Percentiles rank a stretch among this genome's conserved stretches.
Evolutionary conservation across 2,888 invertebrate genomes (phyloP).

Genomic region (Sepiola atlantica): DNA sequence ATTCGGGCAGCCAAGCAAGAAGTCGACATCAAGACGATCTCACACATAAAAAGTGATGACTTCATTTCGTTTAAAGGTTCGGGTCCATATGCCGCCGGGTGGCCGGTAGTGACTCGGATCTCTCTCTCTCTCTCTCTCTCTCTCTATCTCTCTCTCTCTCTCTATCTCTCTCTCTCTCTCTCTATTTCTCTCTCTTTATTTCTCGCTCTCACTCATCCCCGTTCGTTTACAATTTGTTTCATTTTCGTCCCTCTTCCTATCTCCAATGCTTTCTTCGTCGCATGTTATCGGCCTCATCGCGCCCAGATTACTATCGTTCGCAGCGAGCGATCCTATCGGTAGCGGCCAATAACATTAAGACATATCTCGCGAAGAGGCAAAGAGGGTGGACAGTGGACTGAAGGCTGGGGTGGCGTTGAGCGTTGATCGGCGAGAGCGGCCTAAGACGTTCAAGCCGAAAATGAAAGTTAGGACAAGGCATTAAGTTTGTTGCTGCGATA

Average conservation of each 20-base stretch:
- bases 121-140: too few relatives aligned
- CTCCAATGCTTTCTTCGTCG: background rate
- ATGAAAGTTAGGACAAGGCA: background rate
- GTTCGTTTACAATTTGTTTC: background rate
- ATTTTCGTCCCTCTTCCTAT: background rate
- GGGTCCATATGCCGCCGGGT: background rate
- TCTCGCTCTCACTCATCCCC: background rate
- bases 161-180: too few relatives aligned
- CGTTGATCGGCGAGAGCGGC: background rate
- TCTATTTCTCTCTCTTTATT: too few relatives aligned
- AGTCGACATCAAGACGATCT: background rate
- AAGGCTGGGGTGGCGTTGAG: background rate
- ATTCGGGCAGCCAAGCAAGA: background rate
- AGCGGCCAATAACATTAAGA: background rate
- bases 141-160: too few relatives aligned
- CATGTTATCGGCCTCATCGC: background rate
- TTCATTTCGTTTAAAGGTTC: slow-evolving; percentile 19
- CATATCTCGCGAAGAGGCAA: background rate
- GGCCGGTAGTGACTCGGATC: background rate
- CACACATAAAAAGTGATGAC: background rate
- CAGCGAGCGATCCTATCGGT: background rate
- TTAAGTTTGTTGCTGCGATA: background rate
- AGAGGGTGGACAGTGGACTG: background rate
- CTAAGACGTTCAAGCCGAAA: background rate
- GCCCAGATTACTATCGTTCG: background rate